Evolutionary conservation across 2,113 vertebrate species (phyloP), one percentile per base, ranked within the genome.

Genomic region (Stigmatopora nigra): DNA sequence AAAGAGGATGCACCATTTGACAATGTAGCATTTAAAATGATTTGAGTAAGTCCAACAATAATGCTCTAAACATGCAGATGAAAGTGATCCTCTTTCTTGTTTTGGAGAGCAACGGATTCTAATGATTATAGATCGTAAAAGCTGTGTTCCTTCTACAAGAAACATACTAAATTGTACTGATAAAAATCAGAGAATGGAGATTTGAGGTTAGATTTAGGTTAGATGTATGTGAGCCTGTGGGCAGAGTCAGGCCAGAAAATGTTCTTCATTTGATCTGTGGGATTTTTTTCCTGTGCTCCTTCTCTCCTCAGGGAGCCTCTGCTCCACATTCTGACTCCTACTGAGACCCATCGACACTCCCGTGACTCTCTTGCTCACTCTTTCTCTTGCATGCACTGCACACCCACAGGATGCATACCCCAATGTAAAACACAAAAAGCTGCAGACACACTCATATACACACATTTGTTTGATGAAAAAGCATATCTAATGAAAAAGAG

Each of bases 241-340:
- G 75, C 79, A 71, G 59, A 85, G 82, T 60, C 64, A 71, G 85
- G 83, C 83, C 86, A 87, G 80, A 80, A 83, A 90, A 89, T 89
- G 87, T 91, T 91, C 90, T 89, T 84, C 86, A 91, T 91, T 91
- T 91, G 88, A 91, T 90, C 88, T 82, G 83, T 77, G 85, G 87
- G 80, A 90, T 44, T 61, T 61, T 61, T 84, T 81, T 69, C 81
- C 25, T 73, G 83, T 68, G 63, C 82, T 90, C 80, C 81, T 86
- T 82, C 63, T 69, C 83, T 92, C 91, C 86, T 84, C 71, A 31
- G 91, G 91, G 91, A 91, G 72, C 71, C 80, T 76, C 77, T 91
- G 91, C 87, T 91, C 90, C 87, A 91, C 84, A 91, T 92, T 90
- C 86, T 87, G 89, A 87, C 89, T 90, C 89, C 88, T 88, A 87